Evolutionary conservation across 2,797 vertebrate genomes (phyloP).

Genomic region (Neopelma chrysocephalum): DNA sequence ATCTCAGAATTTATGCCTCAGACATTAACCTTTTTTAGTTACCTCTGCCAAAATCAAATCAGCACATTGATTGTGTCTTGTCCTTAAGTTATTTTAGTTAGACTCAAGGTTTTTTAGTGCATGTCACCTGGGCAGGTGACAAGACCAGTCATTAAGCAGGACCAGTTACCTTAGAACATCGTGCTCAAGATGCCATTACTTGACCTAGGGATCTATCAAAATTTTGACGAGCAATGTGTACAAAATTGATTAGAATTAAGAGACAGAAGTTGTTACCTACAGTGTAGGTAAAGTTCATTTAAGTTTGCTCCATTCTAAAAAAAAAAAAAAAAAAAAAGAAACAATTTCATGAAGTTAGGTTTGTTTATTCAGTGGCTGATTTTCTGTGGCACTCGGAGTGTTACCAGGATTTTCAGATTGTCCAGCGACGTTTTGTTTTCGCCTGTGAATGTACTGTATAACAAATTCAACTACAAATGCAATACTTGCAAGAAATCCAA

Average conservation of each 20-base stretch:
- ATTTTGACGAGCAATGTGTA: background rate
- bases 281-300: background rate
- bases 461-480: slow-evolving; percentile 68
- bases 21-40: background rate
- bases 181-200: background rate
- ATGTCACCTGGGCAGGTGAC: background rate
- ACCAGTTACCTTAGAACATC: background rate
- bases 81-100: background rate
- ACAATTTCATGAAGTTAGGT: background rate
- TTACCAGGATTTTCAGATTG: background rate
- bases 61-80: background rate
- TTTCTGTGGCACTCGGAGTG: background rate
- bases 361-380: slow-evolving; percentile 58
- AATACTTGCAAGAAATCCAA: slow-evolving; percentile 80
- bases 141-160: background rate
- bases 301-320: background rate
- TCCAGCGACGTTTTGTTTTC: fast-evolving
- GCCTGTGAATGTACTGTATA: fast-evolving
- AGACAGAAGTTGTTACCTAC: background rate
- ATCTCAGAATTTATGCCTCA: background rate
- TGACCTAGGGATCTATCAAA: background rate
- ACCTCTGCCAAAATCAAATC: background rate
- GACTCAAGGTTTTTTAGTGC: background rate
- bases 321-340: fast-evolving
- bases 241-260: background rate